phyloP scores from a whole-genome alignment of 2,113 vertebrate genomes.

The Nyctereutes procyonoides region DNA sequence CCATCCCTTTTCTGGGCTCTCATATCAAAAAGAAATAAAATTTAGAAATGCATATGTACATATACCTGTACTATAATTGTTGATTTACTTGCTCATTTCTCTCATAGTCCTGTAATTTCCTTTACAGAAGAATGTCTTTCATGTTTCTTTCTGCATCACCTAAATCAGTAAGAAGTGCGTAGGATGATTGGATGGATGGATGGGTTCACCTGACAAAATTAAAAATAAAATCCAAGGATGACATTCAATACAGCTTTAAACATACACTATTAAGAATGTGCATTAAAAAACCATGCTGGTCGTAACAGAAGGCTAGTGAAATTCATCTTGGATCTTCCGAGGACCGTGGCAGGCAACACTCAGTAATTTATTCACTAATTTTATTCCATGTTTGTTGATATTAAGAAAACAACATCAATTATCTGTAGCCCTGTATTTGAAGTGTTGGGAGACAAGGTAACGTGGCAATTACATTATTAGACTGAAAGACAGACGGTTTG shows the following conservation, averaged over 20 bases:
- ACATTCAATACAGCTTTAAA: background rate
- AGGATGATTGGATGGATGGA: background rate
- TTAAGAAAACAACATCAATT: background rate
- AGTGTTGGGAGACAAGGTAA: background rate
- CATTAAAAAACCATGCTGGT: background rate
- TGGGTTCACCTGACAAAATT: background rate
- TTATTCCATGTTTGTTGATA: background rate
- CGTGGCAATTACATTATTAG: background rate
- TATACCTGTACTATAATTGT: background rate
- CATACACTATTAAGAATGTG: background rate
- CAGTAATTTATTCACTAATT: background rate
- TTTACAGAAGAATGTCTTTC: background rate
- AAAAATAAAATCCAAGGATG: slow-evolving; percentile 10
- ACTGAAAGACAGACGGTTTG: background rate
- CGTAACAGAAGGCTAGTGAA: background rate
- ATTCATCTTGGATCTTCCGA: background rate
- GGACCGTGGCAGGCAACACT: background rate
- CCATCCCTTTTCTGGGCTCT: background rate
- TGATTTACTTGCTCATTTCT: background rate
- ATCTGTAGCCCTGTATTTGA: background rate
- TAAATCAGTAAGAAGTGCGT: background rate
- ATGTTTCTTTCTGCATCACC: background rate
- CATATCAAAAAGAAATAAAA: background rate
- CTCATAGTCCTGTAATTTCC: background rate
- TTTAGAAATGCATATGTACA: background rate